These are phyloP conservation scores for Caenorhabditis plicata DNA, from an alignment of 2,888 invertebrate species.

Conservation along the genomic window DNA sequence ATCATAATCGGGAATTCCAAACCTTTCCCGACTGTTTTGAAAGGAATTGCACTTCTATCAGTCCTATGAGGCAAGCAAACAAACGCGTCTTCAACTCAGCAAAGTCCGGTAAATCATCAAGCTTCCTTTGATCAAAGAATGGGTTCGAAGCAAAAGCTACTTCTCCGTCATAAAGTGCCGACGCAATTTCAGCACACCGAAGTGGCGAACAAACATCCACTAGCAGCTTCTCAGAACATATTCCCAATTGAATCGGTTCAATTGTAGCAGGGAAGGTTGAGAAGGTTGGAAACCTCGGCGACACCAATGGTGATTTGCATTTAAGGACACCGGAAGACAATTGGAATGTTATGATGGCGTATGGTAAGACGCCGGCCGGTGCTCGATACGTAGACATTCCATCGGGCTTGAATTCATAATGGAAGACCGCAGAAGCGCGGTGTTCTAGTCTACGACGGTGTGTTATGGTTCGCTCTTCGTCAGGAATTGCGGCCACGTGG, in stretches of 20 bases:
- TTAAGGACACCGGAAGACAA: background rate
- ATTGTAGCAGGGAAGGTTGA: no score
- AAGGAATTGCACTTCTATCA: no score
- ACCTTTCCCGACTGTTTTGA: no score
- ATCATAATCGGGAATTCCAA: no score
- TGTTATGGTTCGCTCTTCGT: background rate
- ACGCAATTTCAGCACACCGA: background rate
- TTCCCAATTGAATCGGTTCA: no score
- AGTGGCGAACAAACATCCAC: background rate
- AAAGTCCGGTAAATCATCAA: no score
- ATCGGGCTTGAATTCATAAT: constrained; percentile 10
- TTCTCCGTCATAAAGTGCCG: no score
- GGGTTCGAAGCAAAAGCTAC: no score
- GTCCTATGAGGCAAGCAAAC: no score
- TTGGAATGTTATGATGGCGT: constrained; percentile 16
- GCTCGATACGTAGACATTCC: background rate
- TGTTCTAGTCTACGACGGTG: constrained; percentile 1
- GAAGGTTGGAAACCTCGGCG: no score
- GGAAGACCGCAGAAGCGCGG: constrained; percentile 4
- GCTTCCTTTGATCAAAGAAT: no score
- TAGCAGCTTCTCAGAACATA: background rate
- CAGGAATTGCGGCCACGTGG: background rate
- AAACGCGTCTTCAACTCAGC: no score
- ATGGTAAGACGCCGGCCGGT: constrained; percentile 14
- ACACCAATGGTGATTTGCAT: background rate